A percentile compares a stretch with the other conserved stretches of the same genome.
Conservation (phyloP, 2,113 vertebrate genomes). For the Plectropomus leopardus region DNA sequence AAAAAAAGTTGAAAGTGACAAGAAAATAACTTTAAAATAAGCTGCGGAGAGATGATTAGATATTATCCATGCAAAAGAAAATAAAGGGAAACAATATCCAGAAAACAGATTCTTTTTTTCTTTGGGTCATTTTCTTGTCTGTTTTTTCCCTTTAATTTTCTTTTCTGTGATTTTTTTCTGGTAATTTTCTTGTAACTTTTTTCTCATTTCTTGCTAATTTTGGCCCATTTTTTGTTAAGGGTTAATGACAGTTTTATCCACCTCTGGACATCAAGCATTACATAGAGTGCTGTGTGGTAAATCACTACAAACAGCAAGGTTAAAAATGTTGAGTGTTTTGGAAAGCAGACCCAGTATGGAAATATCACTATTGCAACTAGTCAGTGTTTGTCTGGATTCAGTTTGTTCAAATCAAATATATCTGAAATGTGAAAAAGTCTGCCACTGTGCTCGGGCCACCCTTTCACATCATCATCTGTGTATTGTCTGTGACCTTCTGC, state of each 20-base stretch:
- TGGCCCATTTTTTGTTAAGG: too few species aligned
- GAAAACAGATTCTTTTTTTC: too few species aligned
- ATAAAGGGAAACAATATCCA: too few species aligned
- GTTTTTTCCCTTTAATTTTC: too few species aligned
- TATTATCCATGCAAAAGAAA: too few species aligned
- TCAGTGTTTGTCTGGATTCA: neutral
- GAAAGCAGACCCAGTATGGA: neutral
- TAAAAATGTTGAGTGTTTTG: neutral
- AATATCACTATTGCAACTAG: neutral
- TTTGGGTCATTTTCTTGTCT: too few species aligned
- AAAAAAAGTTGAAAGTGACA: too few species aligned
- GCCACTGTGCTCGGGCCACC: neutral
- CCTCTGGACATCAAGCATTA: neutral
- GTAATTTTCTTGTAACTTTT: too few species aligned
- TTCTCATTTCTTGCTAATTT: too few species aligned
- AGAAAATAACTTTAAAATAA: too few species aligned
- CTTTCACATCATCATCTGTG: slow-evolving; percentile 7
- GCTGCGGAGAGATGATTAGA: too few species aligned
- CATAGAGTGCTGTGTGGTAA: neutral
- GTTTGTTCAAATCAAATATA: slow-evolving; percentile 17
- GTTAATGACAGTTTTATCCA: neutral
- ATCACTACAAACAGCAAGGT: neutral
- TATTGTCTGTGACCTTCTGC: neutral
- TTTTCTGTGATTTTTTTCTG: too few species aligned
- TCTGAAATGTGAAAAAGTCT: neutral